Evolutionary conservation across 2,113 vertebrate species (phyloP).

Genomic region (Shinisaurus crocodilurus): DNA sequence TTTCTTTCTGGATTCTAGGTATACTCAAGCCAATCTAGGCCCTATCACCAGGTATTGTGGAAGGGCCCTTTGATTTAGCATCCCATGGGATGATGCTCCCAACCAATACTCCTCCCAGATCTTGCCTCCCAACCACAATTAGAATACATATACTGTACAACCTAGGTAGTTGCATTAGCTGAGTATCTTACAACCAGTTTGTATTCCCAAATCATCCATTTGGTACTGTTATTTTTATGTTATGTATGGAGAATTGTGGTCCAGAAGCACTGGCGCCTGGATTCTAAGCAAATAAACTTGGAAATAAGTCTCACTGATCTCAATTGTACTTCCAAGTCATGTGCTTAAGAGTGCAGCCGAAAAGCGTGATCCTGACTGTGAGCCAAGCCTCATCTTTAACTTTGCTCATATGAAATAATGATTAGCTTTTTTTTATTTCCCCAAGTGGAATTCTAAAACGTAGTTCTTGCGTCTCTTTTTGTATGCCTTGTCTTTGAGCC

Average conservation of each 20-base stretch:
- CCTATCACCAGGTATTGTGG: background rate
- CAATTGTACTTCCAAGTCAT: background rate
- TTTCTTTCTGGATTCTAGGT: background rate
- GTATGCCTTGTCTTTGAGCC: background rate
- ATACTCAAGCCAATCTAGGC: background rate
- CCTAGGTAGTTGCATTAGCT: background rate
- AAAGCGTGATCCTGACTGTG: background rate
- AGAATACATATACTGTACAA: background rate
- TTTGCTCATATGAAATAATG: constrained; percentile 10
- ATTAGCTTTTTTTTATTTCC: background rate
- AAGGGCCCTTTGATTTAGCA: background rate
- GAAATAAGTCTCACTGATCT: background rate
- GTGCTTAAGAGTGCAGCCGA: background rate
- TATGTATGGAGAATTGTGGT: background rate
- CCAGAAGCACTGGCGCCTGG: constrained; percentile 3
- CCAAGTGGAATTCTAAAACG: background rate
- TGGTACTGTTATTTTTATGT: background rate
- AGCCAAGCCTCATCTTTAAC: constrained; percentile 1
- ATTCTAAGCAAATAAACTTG: constrained; percentile 24
- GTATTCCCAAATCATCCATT: constrained; percentile 14
- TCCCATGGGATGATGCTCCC: background rate
- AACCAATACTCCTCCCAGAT: background rate
- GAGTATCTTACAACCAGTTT: background rate
- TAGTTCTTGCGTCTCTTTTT: background rate
- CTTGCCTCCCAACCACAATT: background rate